Evolutionary conservation across 2,888 invertebrate genomes (phyloP).

Genomic region (Itoplectis maculator): DNA sequence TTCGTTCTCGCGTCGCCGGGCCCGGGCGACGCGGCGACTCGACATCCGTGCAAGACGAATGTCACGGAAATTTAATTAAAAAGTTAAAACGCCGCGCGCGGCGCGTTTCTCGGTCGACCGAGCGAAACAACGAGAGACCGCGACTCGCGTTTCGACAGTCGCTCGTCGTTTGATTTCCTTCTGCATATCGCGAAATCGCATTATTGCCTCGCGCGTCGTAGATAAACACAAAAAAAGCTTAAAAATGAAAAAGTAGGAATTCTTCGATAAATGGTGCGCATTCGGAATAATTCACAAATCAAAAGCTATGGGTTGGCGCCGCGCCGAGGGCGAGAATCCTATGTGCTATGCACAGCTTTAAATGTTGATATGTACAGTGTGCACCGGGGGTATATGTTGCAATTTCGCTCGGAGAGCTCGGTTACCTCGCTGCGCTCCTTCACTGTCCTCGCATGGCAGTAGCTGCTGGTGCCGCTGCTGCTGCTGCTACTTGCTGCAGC

Average conservation of each 20-base stretch:
- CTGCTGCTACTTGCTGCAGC: slow-evolving; percentile 46
- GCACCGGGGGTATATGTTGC: too few relatives aligned
- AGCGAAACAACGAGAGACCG: slow-evolving; percentile 64
- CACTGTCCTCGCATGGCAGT: slow-evolving; percentile 6
- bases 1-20: slow-evolving; percentile 23
- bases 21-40: slow-evolving; percentile 31
- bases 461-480: slow-evolving; percentile 30
- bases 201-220: slow-evolving; percentile 25
- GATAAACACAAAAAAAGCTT: background rate
- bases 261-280: too few relatives aligned
- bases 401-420: slow-evolving; percentile 43
- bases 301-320: too few relatives aligned
- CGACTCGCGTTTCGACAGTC: slow-evolving; percentile 23
- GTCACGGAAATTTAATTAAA: slow-evolving; percentile 73
- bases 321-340: background rate
- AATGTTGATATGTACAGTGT: background rate
- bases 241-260: background rate
- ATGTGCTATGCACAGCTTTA: background rate
- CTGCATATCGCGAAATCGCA: slow-evolving; percentile 50
- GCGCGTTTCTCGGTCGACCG: slow-evolving; percentile 47
- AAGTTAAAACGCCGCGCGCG: slow-evolving; percentile 64
- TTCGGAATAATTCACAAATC: too few relatives aligned
- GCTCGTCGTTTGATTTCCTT: slow-evolving; percentile 58
- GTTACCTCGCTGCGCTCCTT: slow-evolving; percentile 15
- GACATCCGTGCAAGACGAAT: slow-evolving; percentile 45